Evolutionary conservation across 2,113 vertebrate genomes (phyloP), one percentile per base, ranked within the genome.

Genomic region (Silurus glanis): DNA sequence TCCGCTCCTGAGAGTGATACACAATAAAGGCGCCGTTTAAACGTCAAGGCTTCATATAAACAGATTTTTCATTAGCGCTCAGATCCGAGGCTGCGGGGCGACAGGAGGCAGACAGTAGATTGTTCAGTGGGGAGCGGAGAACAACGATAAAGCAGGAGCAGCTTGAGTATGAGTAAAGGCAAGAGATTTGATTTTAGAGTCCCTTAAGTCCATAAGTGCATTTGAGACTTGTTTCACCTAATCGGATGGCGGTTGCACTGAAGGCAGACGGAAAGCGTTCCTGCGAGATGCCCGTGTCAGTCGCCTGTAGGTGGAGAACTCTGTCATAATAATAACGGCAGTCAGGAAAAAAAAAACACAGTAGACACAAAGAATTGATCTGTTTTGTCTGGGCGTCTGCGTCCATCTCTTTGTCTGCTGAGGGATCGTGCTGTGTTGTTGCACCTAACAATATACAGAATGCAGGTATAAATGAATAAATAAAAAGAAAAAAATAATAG

Each of bases 41-140:
- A 87, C 84, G 23, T 59, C 82, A 86, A 83, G 82, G 80, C 66
- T 82, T 87, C 80, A 45, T 80, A 80, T 83, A 87, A 85, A 90
- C 82, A 87, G 84, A 80, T 86, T 89, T 87, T 87, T 89, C 84
- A 86, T 86, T 89, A 81, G 76, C 86, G 81, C 17, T 72, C 49
- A 23, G 80, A 53, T 75, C 64, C 7, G 69, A 72, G 67, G 80
- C 80, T 64, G 37, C 56, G 1, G 45, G 83, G 64, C 62, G 69
- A 75, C 56, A 62, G 87, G 76, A 83, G 56, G 74, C 55, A 83
- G 83, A 80, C 79, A 37, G 83, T 53, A 55, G 85, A 64, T 87
- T 62, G 88, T 83, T 79, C 71, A 61, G 66, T 13, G 12, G 72
- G 58, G 76, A 71, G 83, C 75, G 51, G 74, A 81, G 80, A 69